phyloP scores from a whole-genome alignment of 23 tunicate genomes.

The Diplosoma virens region DNA sequence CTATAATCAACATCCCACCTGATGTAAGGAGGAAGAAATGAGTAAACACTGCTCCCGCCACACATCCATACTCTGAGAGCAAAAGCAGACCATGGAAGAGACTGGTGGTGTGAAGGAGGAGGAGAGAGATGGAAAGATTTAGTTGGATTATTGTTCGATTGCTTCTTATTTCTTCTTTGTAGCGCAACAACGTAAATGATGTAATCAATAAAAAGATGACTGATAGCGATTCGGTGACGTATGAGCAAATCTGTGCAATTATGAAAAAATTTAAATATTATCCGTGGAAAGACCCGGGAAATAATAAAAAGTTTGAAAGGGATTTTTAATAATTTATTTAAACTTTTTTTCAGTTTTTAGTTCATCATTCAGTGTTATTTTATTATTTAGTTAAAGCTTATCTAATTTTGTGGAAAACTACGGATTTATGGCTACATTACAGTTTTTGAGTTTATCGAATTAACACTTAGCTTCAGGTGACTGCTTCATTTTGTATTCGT shows the following conservation, averaged over 20 bases:
- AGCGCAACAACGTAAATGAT: neutral
- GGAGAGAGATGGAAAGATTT: neutral
- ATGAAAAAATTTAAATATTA: neutral
- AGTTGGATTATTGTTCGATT: conserved; percentile 13
- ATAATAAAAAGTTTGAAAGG: too few species aligned
- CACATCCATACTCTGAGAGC: neutral
- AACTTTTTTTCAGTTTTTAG: too few species aligned
- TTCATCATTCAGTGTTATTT: too few species aligned
- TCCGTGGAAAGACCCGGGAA: too few species aligned
- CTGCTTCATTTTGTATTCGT: too few species aligned
- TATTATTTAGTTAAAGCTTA: too few species aligned
- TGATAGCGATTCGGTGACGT: conserved; percentile 16
- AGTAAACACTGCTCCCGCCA: neutral
- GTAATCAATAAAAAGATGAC: neutral
- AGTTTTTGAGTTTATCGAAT: too few species aligned
- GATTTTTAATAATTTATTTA: too few species aligned
- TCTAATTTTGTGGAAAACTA: too few species aligned
- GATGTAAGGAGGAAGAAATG: conserved; percentile 19
- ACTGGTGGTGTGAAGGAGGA: neutral
- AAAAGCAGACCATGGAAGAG: neutral
- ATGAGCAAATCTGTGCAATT: neutral
- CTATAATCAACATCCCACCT: too few species aligned
- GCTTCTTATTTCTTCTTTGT: neutral
- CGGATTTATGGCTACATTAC: too few species aligned
- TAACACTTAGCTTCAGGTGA: too few species aligned